A percentile compares a stretch with the other conserved stretches of the same genome.
Conservation (phyloP, 2,797 vertebrate species). For the Cuculus canorus region DNA sequence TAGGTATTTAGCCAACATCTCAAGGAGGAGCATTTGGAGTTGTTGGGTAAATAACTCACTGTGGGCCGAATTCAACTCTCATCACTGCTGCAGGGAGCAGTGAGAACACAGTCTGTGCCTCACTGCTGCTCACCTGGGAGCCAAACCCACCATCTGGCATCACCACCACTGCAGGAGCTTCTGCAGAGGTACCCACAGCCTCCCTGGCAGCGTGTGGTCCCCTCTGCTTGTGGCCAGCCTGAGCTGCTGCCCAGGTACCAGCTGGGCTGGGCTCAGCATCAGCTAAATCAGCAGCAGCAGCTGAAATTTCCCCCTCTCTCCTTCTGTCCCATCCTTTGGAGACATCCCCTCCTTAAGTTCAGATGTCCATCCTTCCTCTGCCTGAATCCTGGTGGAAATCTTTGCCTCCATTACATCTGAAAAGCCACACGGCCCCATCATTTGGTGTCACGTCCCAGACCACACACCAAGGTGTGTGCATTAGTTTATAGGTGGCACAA, state of each 20-base stretch:
- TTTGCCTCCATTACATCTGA: not conserved
- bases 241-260: not conserved
- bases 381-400: not conserved
- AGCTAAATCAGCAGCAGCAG: not conserved
- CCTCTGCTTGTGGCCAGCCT: not conserved
- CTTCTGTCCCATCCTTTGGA: not conserved
- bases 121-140: not conserved
- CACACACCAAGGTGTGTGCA: accelerated
- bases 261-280: not conserved
- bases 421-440: not conserved
- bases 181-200: not conserved
- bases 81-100: not conserved
- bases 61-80: not conserved
- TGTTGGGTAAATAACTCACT: not conserved
- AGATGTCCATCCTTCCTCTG: not conserved
- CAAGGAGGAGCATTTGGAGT: not conserved
- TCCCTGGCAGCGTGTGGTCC: accelerated
- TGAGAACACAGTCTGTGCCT: not conserved
- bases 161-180: not conserved
- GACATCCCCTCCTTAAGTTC: not conserved
- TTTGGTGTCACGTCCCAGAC: accelerated
- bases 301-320: not conserved
- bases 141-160: not conserved
- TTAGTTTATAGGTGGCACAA: not conserved
- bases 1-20: not conserved